Evolutionary conservation across 1,140 invertebrate species (phyloP), one percentile per base, ranked within the genome.

Genomic region (Ips nitidus): DNA sequence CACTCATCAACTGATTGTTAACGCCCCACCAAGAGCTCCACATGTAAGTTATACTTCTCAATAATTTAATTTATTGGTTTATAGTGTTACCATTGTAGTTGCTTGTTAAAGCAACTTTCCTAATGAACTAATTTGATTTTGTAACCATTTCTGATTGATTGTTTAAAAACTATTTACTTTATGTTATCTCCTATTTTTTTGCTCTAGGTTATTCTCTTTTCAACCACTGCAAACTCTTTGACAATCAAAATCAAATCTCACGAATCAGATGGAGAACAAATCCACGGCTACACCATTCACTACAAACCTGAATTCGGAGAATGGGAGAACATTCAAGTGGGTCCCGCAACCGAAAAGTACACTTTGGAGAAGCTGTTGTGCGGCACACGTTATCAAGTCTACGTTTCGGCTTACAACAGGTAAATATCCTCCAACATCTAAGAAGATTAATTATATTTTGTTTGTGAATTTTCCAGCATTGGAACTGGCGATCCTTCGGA

Each of bases 261-360:
- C 72, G 85, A 90, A 40, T 85, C 84, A 47, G 91, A 92, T 71
- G 88, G 85, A 41, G 89, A 90, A 52, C 90, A 90, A 6, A 86
- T 92, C 69, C 90, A 92, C 69, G 93, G 93, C 0, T 94, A 94
- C 79, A 94, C 93, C n/a, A 87, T 96, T 70, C 91, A 94, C 78
- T 96, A 94, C 83, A 95, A 95, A 80, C 92, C 90, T 40, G 94
- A 95, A 82, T 95, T 94, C 76, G 94, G 94, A 40, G 93, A 96
- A 76, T 95, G 93, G 93, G 92, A 94, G 81, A 93, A 91, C 42
- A 86, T 90, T 60, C 92, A 94, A 82, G 89, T 91, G 52, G 82
- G 81, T 67, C 88, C 89, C 67, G 89, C 88, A 74, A 89, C 89
- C 41, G 88, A 91, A 57, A 93, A 93, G 60, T 93, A 94, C 80